Evolutionary conservation across 2,888 invertebrate species (phyloP).

Genomic region (Carcina quercana): DNA sequence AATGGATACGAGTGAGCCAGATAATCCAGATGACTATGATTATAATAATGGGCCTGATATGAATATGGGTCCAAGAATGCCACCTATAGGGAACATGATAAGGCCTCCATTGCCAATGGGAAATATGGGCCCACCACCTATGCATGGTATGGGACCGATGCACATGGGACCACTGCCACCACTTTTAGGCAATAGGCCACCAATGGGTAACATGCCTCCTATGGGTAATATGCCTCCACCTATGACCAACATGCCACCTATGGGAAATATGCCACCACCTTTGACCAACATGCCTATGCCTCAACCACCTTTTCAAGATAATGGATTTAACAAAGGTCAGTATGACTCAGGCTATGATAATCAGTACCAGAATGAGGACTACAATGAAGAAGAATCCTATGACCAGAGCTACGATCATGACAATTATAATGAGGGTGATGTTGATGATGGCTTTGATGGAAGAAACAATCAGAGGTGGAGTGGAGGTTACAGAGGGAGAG

Average conservation of each 20-base stretch:
- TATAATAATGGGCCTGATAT: slow-evolving; percentile 50
- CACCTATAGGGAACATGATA: slow-evolving; percentile 17
- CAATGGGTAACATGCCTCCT: slow-evolving; percentile 10
- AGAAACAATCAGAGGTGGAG: slow-evolving; percentile 53
- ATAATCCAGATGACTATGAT: slow-evolving; percentile 50
- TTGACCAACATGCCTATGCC: slow-evolving; percentile 23
- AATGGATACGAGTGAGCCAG: slow-evolving; percentile 52
- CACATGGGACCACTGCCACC: slow-evolving; percentile 10
- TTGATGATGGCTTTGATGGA: slow-evolving; percentile 30
- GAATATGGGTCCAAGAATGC: slow-evolving; percentile 27
- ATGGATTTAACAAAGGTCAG: slow-evolving; percentile 55
- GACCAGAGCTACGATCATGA: slow-evolving; percentile 40
- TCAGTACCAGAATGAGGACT: slow-evolving; percentile 48
- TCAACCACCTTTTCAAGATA: slow-evolving; percentile 46
- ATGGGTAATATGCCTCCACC: slow-evolving; percentile 31
- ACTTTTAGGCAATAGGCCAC: slow-evolving; percentile 8
- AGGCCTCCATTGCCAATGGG: slow-evolving; percentile 14
- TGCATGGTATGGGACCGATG: slow-evolving; percentile 13
- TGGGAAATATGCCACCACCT: slow-evolving; percentile 29
- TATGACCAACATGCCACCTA: slow-evolving; percentile 36
- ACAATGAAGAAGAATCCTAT: slow-evolving; percentile 39
- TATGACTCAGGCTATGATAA: slow-evolving; percentile 48
- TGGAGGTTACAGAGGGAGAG: slow-evolving; percentile 45
- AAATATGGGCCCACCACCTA: slow-evolving; percentile 10
- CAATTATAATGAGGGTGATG: slow-evolving; percentile 41